Evolutionary conservation across 1,140 invertebrate genomes (phyloP), one percentile per base, ranked within the genome.

Genomic region (Lucilia cuprina): DNA sequence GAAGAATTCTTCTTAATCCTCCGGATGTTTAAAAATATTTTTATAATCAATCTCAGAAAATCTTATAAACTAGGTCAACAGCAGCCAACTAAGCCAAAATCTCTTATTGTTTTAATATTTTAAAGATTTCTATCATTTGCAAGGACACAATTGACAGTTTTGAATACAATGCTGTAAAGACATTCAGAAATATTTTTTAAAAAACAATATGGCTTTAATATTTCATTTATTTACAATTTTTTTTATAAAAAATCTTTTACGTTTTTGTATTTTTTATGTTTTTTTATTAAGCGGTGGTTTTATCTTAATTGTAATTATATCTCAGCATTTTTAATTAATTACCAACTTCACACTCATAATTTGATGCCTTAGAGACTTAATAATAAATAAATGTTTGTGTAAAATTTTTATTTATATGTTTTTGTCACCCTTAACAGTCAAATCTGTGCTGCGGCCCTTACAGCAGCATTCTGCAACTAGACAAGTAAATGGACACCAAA

Each of bases 331-430:
- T 21, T 70, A 21, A n/a, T 70, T 21, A 70, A 70, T 70, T 70
- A 70, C 65, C n/a, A 19, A 70, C 65, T 70, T 70, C 65, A 70
- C 65, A 70, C 65, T 70, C 65, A 70, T 70, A 70, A 70, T 70
- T 70, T 70, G 65, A 70, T 70, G 65, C 65, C 65, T 70, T 5
- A 70, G 65, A 70, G 65, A 70, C 65, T 21, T 70, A 21, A 70
- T 70, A 70, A 70, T 4, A n/a, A n/a, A n/a, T n/a, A n/a, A n/a
- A n/a, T n/a, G 10, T 65, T 65, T 65, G 17, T 65, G n/a, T n/a
- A n/a, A 19, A 21, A 21, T 21, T 5, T 60, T 60, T 5, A 10
- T 60, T 60, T 70, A 21, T 70, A 8, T 70, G 14, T 70, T n/a
- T 70, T 70, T 70, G 65, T 70, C 65, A 70, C 65, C 65, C 65